These are phyloP conservation scores for Ferdinandea cuprea DNA, from an alignment of 2,888 invertebrate species.

Conservation along the genomic window DNA sequence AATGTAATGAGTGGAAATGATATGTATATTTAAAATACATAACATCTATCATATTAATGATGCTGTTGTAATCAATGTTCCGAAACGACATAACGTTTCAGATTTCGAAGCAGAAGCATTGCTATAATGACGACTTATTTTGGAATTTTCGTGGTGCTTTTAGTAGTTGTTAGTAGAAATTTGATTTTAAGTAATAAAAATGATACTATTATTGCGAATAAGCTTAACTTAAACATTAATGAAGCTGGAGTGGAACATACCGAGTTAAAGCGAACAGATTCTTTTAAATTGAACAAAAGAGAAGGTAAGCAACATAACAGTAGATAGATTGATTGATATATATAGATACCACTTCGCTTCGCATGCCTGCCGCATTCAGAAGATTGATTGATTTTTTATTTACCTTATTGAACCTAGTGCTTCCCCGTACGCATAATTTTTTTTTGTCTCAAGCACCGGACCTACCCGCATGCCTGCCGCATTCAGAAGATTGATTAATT, in stretches of 20 bases:
- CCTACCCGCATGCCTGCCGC: no score
- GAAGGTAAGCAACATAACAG: conserved; percentile 45
- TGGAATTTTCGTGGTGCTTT: conserved; percentile 56
- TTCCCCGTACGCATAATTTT: no score
- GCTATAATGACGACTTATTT: conserved; percentile 61
- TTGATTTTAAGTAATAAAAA: conserved; percentile 51
- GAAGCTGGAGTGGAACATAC: conserved; percentile 24
- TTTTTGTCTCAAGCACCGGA: no score
- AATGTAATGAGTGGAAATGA: no score
- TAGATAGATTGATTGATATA: no score
- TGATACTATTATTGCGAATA: conserved; percentile 27
- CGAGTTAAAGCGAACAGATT: not conserved
- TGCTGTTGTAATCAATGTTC: conserved; percentile 41
- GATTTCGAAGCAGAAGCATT: conserved; percentile 28
- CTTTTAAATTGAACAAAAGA: conserved; percentile 5
- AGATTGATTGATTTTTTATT: no score
- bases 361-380: no score
- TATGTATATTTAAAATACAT: not conserved
- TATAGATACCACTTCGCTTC: no score
- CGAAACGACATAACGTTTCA: conserved; percentile 11
- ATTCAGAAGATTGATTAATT: no score
- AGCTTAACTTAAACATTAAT: conserved; percentile 16
- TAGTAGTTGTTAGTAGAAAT: conserved; percentile 64
- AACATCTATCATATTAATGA: conserved; percentile 19
- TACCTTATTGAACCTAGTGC: no score